Percentiles rank a stretch among this genome's conserved stretches.
Conservation (phyloP, 2,797 vertebrate genomes). For the Tachyglossus aculeatus region DNA sequence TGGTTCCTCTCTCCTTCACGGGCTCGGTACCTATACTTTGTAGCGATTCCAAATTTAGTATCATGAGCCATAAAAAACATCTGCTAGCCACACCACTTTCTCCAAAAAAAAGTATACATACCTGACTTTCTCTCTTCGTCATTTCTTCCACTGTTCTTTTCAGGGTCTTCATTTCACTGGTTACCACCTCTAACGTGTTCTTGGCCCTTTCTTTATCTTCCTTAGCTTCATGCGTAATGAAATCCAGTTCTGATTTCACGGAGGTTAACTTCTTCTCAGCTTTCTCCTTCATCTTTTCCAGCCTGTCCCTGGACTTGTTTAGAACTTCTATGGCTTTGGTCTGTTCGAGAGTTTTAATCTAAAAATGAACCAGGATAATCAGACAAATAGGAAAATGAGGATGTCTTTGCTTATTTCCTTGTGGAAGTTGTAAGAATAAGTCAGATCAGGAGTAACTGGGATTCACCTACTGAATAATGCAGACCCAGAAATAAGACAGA, state of each 20-base stretch:
- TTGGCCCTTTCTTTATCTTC: conserved; percentile 75
- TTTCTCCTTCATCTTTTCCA: conserved; percentile 82
- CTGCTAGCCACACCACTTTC: no score
- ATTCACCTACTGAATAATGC: background rate
- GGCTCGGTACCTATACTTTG: no score
- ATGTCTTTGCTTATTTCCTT: background rate
- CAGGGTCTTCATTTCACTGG: conserved; percentile 69
- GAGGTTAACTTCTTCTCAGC: conserved; percentile 77
- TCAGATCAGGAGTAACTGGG: background rate
- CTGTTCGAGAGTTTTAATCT: conserved; percentile 89
- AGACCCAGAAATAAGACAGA: background rate
- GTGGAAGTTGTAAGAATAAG: background rate
- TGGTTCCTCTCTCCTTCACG: no score
- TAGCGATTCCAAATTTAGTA: no score
- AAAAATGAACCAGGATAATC: conserved; percentile 14
- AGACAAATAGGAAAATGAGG: background rate
- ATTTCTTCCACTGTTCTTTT: conserved; percentile 79
- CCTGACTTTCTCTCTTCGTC: conserved; percentile 84
- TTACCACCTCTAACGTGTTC: conserved; percentile 69
- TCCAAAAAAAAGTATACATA: conserved; percentile 43
- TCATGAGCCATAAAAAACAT: no score
- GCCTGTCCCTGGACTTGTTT: conserved; percentile 76
- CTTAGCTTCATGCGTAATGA: conserved; percentile 67
- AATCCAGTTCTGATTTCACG: conserved; percentile 79
- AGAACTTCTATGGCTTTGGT: conserved; percentile 83